Evolutionary conservation across 2,888 invertebrate genomes (phyloP), one percentile per base, ranked within the genome.

Genomic region (Isoperla grammatica): DNA sequence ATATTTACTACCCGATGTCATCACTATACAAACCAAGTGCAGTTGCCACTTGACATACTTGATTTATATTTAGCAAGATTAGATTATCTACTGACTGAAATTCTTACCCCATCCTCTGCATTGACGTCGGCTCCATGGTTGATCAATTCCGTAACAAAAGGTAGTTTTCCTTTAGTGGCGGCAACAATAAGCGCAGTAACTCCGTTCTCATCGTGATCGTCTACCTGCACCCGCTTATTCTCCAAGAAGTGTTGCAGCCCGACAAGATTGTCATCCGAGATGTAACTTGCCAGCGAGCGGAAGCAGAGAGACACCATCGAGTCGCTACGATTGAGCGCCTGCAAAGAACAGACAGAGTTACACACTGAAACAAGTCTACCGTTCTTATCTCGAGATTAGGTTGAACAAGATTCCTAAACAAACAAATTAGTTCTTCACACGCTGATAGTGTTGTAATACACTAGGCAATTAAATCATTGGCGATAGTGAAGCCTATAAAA

Each of bases 161-260:
- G 83, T 58, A 84, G 77, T 69, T 91, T 87, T 29, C 96, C 97
- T 69, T 87, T 88, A 70, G 88, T 83, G 61, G 93, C 85, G 49
- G 96, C 95, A 71, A 90, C 84, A 81, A 97, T 95, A 71, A 99
- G 88, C 56, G 92, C 90, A 53, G 96, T 95, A 63, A 90, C 88
- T 64, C 95, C 94, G 81, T 93, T 94, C 93, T 93, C 93, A 77
- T 94, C 93, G 70, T 84, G 83, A 76, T 93, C 93, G 75, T 94
- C 93, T 69, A 93, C 81, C 71, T 85, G 85, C 67, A 87, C 80
- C 75, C 90, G 85, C 71, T 88, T 89, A 73, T 85, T 90, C 71
- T 88, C 87, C 70, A 94, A 81, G 76, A 90, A 90, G 70, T 84
- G 83, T 71, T 89, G 88, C 63, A 94, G 79, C 69, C 88, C 91